phyloP scores from a whole-genome alignment of 1,140 invertebrate genomes.

The Hetaerina americana region DNA sequence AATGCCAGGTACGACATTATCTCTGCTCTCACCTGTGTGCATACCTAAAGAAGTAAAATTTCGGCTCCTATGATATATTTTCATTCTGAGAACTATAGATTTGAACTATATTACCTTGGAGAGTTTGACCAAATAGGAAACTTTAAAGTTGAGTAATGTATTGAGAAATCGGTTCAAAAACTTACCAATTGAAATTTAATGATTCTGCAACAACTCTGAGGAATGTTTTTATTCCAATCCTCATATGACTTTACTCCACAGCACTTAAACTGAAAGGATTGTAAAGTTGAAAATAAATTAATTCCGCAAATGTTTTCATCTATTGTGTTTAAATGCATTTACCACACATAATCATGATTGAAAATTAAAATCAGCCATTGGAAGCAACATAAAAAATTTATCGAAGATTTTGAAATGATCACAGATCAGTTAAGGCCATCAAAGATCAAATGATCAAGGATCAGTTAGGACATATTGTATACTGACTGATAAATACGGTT shows the following conservation, averaged over 20 bases:
- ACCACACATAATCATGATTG: background rate
- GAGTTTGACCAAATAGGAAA: too few species aligned
- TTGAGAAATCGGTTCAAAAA: too few species aligned
- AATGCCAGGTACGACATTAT: too few species aligned
- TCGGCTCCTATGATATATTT: too few species aligned
- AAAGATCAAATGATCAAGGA: background rate
- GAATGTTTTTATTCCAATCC: constrained; percentile 60
- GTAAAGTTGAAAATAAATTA: constrained; percentile 18
- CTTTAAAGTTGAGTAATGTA: too few species aligned
- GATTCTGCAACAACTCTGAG: constrained; percentile 63
- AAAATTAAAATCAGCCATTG: background rate
- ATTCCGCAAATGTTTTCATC: background rate
- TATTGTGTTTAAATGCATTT: background rate
- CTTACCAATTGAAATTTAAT: too few species aligned
- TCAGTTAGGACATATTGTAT: too few species aligned
- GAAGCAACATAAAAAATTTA: background rate
- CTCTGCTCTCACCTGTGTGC: too few species aligned
- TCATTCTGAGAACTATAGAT: too few species aligned
- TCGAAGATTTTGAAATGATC: background rate
- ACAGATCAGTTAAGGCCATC: background rate
- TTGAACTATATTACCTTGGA: too few species aligned
- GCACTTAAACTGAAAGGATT: constrained; percentile 53
- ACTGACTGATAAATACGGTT: too few species aligned
- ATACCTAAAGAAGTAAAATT: too few species aligned
- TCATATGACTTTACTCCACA: constrained; percentile 60